A percentile compares a stretch with the other conserved stretches of the same genome.
Evolutionary conservation across 1,140 invertebrate genomes (phyloP).

Genomic region (Heliconius melpomene): DNA sequence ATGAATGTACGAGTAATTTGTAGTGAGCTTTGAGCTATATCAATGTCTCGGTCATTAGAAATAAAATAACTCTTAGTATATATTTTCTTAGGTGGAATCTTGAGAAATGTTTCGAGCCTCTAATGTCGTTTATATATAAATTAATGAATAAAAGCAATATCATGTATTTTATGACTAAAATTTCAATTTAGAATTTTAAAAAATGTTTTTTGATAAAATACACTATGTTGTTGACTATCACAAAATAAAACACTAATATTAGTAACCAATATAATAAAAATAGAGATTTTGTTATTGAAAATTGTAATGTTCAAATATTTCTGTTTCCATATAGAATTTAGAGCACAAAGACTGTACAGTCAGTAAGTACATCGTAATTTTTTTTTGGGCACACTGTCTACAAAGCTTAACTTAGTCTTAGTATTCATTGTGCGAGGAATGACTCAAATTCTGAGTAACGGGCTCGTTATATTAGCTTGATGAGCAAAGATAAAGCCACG

Average conservation of each 20-base stretch:
- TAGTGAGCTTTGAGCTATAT: conserved; percentile 57
- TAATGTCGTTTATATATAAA: too few relatives aligned
- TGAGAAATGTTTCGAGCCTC: too few relatives aligned
- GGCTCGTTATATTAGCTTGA: conserved; percentile 7
- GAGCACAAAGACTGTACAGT: neutral
- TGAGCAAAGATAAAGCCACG: conserved; percentile 12
- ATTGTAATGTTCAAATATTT: neutral
- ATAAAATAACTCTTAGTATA: neutral
- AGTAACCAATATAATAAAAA: neutral
- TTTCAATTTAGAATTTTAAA: too few relatives aligned
- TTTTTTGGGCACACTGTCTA: neutral
- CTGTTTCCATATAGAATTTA: neutral
- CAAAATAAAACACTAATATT: too few relatives aligned
- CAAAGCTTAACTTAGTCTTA: conserved; percentile 9
- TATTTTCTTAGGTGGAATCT: neutral
- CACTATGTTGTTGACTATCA: neutral
- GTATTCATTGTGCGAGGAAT: conserved; percentile 2
- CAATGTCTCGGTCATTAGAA: neutral
- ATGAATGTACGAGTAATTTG: conserved; percentile 64
- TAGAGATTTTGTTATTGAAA: neutral
- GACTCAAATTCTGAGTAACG: conserved; percentile 12
- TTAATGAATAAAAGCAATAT: too few relatives aligned
- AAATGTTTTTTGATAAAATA: too few relatives aligned
- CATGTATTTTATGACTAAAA: too few relatives aligned
- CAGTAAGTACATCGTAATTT: neutral